A percentile compares a stretch with the other conserved stretches of the same genome.
Evolutionary conservation across 1,140 invertebrate genomes (phyloP).

Genomic region (Antheraea mylitta): DNA sequence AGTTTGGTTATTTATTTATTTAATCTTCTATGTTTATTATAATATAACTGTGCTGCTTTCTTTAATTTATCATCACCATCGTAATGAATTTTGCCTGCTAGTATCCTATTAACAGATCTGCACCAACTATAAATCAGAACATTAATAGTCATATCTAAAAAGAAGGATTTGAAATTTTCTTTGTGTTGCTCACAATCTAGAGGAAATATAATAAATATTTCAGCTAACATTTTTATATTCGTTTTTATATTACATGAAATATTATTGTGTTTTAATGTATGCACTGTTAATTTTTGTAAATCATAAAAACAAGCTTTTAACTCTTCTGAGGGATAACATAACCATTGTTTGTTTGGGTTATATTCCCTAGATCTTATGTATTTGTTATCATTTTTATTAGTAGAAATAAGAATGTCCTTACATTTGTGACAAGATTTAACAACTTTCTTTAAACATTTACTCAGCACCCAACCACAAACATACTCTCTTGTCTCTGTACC

Average conservation of each 20-base stretch:
- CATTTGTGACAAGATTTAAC: conserved; percentile 27
- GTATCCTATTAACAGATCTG: conserved; percentile 4
- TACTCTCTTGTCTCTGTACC: conserved; percentile 32
- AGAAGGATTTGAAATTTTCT: conserved; percentile 24
- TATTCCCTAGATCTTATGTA: conserved; percentile 28
- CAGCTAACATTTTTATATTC: too few relatives aligned
- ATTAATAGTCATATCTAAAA: conserved; percentile 16
- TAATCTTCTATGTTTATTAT: conserved; percentile 6
- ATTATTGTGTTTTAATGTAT: conserved; percentile 17
- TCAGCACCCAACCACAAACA: conserved; percentile 38
- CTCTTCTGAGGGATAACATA: conserved; percentile 23
- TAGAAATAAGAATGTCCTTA: conserved; percentile 14
- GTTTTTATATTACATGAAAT: conserved; percentile 19
- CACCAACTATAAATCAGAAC: conserved; percentile 31
- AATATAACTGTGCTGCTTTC: conserved; percentile 21
- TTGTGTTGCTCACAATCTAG: conserved; percentile 28
- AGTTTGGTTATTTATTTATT: too few relatives aligned
- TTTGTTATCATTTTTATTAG: conserved; percentile 23
- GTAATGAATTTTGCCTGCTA: conserved; percentile 21
- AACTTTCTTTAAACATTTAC: conserved; percentile 30
- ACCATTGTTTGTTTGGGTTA: conserved; percentile 29
- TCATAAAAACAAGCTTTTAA: conserved; percentile 21
- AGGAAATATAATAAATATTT: conserved; percentile 16
- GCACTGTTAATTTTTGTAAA: conserved; percentile 20
- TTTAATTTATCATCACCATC: conserved; percentile 22